Conservation (phyloP, 2,888 invertebrate genomes). For the Graphium colonna region DNA sequence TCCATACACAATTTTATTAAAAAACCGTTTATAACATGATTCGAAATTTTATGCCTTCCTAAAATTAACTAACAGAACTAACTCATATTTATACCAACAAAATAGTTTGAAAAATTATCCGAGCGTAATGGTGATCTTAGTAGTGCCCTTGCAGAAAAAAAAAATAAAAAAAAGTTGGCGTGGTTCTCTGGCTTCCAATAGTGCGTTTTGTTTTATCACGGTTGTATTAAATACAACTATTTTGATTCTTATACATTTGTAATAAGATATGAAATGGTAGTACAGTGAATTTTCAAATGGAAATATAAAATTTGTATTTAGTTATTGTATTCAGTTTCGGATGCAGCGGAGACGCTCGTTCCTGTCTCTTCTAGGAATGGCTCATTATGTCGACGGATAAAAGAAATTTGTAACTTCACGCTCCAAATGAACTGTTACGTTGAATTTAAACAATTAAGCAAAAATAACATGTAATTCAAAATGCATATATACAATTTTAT, state of each 20-base stretch:
- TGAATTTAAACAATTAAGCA: constrained; percentile 33
- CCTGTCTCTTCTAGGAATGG: constrained; percentile 55
- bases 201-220: constrained; percentile 10
- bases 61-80: too few relatives aligned
- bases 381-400: constrained; percentile 45
- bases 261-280: constrained; percentile 14
- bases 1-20: too few relatives aligned
- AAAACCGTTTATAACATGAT: too few relatives aligned
- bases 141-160: constrained; percentile 37
- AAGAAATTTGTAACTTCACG: constrained; percentile 43
- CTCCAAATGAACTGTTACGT: constrained; percentile 34
- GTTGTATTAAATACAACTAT: neutral
- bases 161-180: constrained; percentile 42
- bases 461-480: neutral
- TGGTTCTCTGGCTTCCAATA: constrained; percentile 27
- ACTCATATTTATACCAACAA: too few relatives aligned
- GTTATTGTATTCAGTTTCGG: constrained; percentile 41
- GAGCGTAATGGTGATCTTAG: constrained; percentile 29
- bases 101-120: too few relatives aligned
- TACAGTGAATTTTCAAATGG: constrained; percentile 7
- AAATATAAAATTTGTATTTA: constrained; percentile 27
- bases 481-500: neutral
- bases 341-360: constrained; percentile 39
- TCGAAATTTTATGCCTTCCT: too few relatives aligned
- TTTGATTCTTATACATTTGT: neutral